phyloP scores from a whole-genome alignment of 23 tunicate species.

The Aplidium turbinatum region DNA sequence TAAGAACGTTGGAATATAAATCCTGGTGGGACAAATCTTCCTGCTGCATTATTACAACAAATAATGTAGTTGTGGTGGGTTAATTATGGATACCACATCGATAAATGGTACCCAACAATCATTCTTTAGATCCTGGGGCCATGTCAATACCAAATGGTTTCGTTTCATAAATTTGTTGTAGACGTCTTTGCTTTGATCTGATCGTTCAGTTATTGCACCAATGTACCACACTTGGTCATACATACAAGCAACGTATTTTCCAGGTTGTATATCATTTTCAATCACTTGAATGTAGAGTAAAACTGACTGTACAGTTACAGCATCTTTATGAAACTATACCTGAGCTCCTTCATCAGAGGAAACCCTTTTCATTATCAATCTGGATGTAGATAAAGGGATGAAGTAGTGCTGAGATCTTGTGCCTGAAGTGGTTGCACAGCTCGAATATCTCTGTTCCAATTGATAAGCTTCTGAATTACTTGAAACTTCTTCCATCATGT shows the following conservation, averaged over 20 bases:
- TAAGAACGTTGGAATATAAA: not conserved
- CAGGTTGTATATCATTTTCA: too few species aligned
- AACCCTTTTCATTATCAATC: conserved; percentile 1
- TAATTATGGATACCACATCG: too few species aligned
- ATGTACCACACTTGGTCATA: conserved; percentile 14
- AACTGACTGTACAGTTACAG: not conserved
- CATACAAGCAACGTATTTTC: conserved; percentile 19
- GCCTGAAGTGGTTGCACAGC: not conserved
- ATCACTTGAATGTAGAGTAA: too few species aligned
- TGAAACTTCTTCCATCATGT: not conserved
- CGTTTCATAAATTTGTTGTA: conserved; percentile 19
- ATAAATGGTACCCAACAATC: conserved; percentile 18
- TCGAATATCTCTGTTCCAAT: not conserved
- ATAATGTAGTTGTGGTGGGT: too few species aligned
- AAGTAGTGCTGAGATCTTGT: conserved; percentile 6
- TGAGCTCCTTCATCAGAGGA: conserved; percentile 6
- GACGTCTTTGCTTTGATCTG: conserved; percentile 7
- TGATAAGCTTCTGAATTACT: not conserved
- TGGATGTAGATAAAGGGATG: not conserved
- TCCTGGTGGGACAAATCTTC: not conserved
- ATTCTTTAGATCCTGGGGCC: conserved; percentile 7
- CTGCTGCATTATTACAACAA: too few species aligned
- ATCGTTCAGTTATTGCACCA: conserved; percentile 16
- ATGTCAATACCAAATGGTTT: not conserved
- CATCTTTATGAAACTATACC: not conserved